Base-by-base conservation (phyloP, 2,797 vertebrate genomes). In the Xerus rutilus region DNA sequence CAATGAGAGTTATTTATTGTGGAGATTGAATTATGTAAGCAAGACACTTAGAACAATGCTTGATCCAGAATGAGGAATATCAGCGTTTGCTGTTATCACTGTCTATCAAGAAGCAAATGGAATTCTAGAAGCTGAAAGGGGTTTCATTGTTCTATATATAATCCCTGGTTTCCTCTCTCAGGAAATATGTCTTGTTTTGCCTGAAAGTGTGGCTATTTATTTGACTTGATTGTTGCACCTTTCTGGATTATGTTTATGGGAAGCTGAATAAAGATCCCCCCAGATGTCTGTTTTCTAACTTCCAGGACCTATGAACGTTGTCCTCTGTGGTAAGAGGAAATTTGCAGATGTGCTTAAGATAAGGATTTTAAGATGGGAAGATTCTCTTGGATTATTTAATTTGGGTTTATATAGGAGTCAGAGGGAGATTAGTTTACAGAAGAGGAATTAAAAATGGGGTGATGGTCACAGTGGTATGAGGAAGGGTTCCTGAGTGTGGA, bases 61-160 rank as follows among this genome's bases (percentile, higher is more conserved):
- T 91, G 67, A 52, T 45, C 67, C 7, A 47, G 57, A 74, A 81
- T 5, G n/a, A 78, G 14, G 14, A 86, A 78, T 84, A n/a, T 89
- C 78, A 90, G 35, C 23, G 7, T 90, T 94, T 92, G 70, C 89
- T 67, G 3, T 72, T 47, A 79, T 84, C 49, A 57, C 86, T 83
- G 74, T 79, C 39, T 92, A 47, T 74, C 81, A 86, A 73, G 74
- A 88, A 78, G 45, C 67, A 89, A 90, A 91, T 35, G n/a, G 47
- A 54, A 96, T 86, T 35, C 49, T 49, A 91, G 59, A 93, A 72
- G 25, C 86, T 52, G 62, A 78, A 91, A 85, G 35, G 59, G 7
- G 4, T 73, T 78, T 94, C 10, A 93, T 49, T 4, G 20, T 82
- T 70, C 23, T 77, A 72, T 82, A 35, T 81, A 57, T 94, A 77